phyloP scores from a whole-genome alignment of 2,797 vertebrate species.

The Syngnathus acus region DNA sequence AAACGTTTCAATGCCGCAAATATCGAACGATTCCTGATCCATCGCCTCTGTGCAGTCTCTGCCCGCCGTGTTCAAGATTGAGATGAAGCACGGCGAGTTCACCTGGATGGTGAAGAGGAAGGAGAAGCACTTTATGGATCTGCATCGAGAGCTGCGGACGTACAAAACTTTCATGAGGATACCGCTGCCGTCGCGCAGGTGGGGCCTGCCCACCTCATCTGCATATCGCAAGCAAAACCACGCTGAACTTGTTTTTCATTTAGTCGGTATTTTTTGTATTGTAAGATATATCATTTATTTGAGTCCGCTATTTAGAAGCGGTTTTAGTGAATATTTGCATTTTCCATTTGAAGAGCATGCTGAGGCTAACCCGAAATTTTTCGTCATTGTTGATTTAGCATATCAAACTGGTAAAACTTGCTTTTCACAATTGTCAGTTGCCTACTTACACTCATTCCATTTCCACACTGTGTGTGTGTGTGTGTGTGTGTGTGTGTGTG shows the following conservation, averaged over 20 bases:
- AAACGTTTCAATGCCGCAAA: neutral
- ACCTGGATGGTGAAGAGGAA: constrained; percentile 93
- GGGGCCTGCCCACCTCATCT: constrained; percentile 6
- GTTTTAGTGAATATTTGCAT: no score
- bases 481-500: no score
- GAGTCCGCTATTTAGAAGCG: no score
- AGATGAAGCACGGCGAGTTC: constrained; percentile 90
- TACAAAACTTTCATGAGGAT: constrained; percentile 94
- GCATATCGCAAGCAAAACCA: neutral
- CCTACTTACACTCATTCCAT: neutral
- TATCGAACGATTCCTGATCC: no score
- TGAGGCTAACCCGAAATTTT: neutral
- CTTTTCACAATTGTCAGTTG: neutral
- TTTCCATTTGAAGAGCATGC: neutral
- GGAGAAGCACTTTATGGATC: constrained; percentile 92
- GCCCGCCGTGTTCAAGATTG: constrained; percentile 82
- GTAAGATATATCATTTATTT: neutral
- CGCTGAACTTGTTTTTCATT: neutral
- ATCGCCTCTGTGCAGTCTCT: constrained; percentile 39
- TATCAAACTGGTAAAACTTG: neutral
- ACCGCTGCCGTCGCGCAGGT: constrained; percentile 88
- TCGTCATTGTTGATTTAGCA: neutral
- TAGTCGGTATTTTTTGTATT: neutral
- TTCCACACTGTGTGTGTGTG: neutral
- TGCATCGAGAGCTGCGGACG: constrained; percentile 90